Base-by-base conservation (phyloP, 2,113 vertebrate genomes). In the Phyllostomus hastatus region DNA sequence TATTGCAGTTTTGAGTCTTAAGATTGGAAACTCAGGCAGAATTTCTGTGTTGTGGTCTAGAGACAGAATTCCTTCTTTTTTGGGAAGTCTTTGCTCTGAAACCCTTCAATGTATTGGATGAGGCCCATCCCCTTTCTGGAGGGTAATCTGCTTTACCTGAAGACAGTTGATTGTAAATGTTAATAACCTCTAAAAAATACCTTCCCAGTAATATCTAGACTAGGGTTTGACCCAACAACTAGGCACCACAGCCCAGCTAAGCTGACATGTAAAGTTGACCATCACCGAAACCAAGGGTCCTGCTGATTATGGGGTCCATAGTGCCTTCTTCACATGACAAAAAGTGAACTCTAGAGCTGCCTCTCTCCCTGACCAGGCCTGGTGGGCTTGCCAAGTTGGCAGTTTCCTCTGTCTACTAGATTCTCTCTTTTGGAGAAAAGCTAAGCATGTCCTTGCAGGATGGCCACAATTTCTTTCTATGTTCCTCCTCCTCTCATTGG, bases 21-120 rank as follows among this genome's bases (percentile, higher is more conserved):
- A 91, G 38, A 46, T 33, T 85, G 28, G 43, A 35, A 91, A 78
- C 17, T 19, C 50, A 82, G 84, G 33, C n/a, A 91, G 48, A 90
- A 70, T 70, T 43, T 93, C 66, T 69, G 0, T 35, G 8, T 69
- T 73, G 33, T 8, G 15, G 33, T 73, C 61, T 64, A 22, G 35
- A 75, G 61, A 20, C 5, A 41, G 80, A 83, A 72, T 54, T 94
- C 17, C 61, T 90, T 92, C 20, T 33, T 35, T 52, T 52, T 14
- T 28, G 26, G 26, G 26, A 43, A 7, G 28, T 48, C 67, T 88
- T 83, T 86, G 35, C 38, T 87, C 41, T 57, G 59, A 75, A 90
- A 75, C 2, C 61, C 46, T 89, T 89, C 67, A 72, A 2, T 28
- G 17, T 64, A 61, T 43, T 81, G 7, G 28, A 28, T 24, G n/a